Evolutionary conservation across 1,140 invertebrate species (phyloP).

Genomic region (Pissodes strobi): DNA sequence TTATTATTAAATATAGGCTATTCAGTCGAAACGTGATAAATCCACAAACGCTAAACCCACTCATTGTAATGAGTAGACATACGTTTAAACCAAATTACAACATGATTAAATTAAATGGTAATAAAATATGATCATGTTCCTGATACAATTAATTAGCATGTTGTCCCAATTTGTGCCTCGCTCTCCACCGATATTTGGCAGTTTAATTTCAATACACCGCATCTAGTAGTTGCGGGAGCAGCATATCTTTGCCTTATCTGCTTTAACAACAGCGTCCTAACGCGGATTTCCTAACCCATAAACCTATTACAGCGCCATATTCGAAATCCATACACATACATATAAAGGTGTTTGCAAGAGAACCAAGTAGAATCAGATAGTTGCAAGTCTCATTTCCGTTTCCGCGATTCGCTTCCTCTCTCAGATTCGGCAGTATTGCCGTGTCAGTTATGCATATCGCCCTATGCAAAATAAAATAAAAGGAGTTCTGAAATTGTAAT

Average conservation of each 20-base stretch:
- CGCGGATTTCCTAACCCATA: constrained; percentile 29
- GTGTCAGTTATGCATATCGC: too few species aligned
- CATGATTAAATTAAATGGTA: too few species aligned
- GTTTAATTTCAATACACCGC: not conserved
- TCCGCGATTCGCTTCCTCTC: constrained; percentile 17
- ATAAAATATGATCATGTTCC: too few species aligned
- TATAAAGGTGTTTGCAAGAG: constrained; percentile 25
- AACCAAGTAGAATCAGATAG: constrained; percentile 23
- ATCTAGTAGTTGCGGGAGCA: not conserved
- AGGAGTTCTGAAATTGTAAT: too few species aligned
- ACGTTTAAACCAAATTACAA: too few species aligned
- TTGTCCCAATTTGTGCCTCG: too few species aligned
- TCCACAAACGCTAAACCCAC: too few species aligned
- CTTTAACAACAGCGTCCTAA: not conserved
- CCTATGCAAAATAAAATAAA: too few species aligned
- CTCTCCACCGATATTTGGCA: not conserved
- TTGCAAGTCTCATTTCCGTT: constrained; percentile 30
- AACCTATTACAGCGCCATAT: constrained; percentile 28
- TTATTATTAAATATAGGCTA: too few species aligned
- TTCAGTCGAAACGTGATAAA: too few species aligned
- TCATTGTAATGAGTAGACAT: too few species aligned
- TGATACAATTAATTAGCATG: too few species aligned
- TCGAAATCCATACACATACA: constrained; percentile 21
- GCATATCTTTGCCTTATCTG: constrained; percentile 8
- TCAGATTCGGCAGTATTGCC: constrained; percentile 4